These are phyloP conservation scores for Campaea margaritaria DNA, from an alignment of 2,888 invertebrate genomes.

Conservation along the genomic window DNA sequence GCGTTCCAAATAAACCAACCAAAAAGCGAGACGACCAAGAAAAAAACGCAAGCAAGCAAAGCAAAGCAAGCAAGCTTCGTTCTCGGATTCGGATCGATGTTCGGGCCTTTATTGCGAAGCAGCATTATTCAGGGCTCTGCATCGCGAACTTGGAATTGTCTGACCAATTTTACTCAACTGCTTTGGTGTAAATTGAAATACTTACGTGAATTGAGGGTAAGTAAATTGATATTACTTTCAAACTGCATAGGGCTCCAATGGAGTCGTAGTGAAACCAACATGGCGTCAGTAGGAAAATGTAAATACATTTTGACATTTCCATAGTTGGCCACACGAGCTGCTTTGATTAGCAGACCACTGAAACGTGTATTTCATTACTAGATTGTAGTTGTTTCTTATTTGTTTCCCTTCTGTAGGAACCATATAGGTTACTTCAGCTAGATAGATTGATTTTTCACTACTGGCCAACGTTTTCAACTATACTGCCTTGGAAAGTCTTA, in stretches of 20 bases:
- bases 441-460: too few relatives aligned
- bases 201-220: conserved; percentile 82
- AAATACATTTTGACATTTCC: conserved; percentile 77
- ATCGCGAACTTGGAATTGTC: conserved; percentile 88
- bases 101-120: conserved; percentile 87
- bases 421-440: too few relatives aligned
- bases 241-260: conserved; percentile 70
- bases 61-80: conserved; percentile 46
- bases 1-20: conserved; percentile 56
- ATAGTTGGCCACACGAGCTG: conserved; percentile 46
- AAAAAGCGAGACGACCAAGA: neutral
- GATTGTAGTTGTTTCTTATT: too few relatives aligned
- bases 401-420: too few relatives aligned
- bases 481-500: too few relatives aligned
- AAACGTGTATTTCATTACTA: neutral
- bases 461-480: too few relatives aligned
- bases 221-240: conserved; percentile 46
- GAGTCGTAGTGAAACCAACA: conserved; percentile 76
- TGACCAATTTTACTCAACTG: conserved; percentile 85
- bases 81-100: conserved; percentile 88
- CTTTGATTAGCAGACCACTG: neutral
- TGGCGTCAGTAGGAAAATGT: conserved; percentile 83
- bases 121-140: conserved; percentile 88
- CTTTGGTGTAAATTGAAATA: conserved; percentile 87
- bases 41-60: neutral